A percentile compares a stretch with the other conserved stretches of the same genome.
Evolutionary conservation across 2,797 vertebrate species (phyloP).

Genomic region (Lerista edwardsae): DNA sequence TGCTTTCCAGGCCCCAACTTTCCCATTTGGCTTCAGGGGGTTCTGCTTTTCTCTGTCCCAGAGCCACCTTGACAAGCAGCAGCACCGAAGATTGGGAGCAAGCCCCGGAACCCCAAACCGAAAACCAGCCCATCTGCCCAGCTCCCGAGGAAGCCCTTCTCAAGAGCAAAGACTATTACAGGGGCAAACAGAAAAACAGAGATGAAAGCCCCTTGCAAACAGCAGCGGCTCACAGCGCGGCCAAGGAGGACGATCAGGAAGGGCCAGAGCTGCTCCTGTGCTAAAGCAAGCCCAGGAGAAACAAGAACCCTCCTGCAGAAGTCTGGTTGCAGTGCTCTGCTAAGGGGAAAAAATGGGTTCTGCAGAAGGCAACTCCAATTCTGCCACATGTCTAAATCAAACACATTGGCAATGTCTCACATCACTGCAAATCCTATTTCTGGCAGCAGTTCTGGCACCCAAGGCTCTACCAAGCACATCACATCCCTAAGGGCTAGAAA

Average conservation of each 20-base stretch:
- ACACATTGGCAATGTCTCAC: neutral
- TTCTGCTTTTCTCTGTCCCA: constrained; percentile 43
- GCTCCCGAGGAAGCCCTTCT: constrained; percentile 59
- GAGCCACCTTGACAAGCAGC: constrained; percentile 58
- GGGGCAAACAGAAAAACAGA: constrained; percentile 64
- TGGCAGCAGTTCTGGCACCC: no score
- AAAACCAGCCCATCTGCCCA: constrained; percentile 40
- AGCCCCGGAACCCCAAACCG: constrained; percentile 41
- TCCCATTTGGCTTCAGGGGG: no score
- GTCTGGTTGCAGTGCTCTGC: neutral
- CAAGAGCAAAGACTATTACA: constrained; percentile 73
- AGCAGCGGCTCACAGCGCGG: constrained; percentile 42
- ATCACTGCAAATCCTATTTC: neutral
- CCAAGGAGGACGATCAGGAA: neutral
- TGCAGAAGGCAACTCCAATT: neutral
- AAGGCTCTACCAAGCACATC: neutral
- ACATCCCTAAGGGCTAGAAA: neutral
- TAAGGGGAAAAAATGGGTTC: neutral
- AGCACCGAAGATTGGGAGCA: constrained; percentile 59
- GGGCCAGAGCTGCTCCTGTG: neutral
- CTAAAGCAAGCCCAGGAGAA: neutral
- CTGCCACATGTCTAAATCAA: neutral
- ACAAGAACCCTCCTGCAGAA: no score
- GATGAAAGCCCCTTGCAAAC: constrained; percentile 16
- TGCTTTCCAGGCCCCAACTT: neutral